Evolutionary conservation across 2,113 vertebrate genomes (phyloP).

Genomic region (Odocoileus hemionus): DNA sequence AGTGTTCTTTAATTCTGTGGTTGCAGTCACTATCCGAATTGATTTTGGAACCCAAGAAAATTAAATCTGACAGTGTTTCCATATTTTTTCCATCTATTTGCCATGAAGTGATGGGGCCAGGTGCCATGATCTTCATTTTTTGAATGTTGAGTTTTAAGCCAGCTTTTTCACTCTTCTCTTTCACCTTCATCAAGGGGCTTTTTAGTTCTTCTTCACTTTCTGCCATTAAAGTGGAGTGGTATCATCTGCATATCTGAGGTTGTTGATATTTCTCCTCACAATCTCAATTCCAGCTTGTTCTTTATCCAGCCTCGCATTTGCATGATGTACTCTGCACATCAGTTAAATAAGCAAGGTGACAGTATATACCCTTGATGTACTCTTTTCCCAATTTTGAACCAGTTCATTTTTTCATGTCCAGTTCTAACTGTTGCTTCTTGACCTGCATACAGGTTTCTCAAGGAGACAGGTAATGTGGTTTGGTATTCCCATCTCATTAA

Average conservation of each 20-base stretch:
- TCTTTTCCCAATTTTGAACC: background rate
- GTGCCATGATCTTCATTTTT: background rate
- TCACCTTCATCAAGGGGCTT: background rate
- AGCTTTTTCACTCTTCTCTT: background rate
- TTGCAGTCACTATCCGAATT: background rate
- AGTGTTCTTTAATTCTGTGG: background rate
- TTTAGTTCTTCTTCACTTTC: background rate
- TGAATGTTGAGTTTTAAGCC: background rate
- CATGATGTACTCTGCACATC: background rate
- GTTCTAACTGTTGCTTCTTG: background rate
- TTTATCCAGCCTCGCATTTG: background rate
- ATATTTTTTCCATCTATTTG: background rate
- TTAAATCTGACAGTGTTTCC: background rate
- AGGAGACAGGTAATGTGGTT: background rate
- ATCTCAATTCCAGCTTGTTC: background rate
- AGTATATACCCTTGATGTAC: background rate
- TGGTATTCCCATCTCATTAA: background rate
- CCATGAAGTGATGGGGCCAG: background rate
- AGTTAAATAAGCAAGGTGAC: background rate
- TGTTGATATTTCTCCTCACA: background rate
- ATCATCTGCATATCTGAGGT: background rate
- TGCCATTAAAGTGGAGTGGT: background rate
- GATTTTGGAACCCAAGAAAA: background rate
- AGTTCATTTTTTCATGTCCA: background rate
- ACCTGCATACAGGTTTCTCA: background rate